Percentiles rank a stretch among this genome's conserved stretches.
These are phyloP conservation scores for Accipiter cooperii DNA, from an alignment of 2,113 vertebrate species.

Conservation along the genomic window DNA sequence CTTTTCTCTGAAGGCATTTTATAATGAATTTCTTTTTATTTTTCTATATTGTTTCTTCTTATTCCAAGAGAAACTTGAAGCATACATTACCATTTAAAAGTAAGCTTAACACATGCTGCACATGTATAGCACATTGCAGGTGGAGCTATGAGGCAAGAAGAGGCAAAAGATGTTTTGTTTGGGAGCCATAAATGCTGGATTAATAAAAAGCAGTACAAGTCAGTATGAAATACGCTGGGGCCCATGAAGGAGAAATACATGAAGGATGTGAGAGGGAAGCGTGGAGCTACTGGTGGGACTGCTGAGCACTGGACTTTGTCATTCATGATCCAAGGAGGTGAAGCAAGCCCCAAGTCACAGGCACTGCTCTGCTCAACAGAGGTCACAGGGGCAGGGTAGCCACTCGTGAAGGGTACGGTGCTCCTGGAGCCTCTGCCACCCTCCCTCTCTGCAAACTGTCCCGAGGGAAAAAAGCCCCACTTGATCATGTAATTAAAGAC, in stretches of 20 bases:
- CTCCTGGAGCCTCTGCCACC: neutral
- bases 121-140: neutral
- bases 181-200: neutral
- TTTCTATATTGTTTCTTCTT: neutral
- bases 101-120: neutral
- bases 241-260: neutral
- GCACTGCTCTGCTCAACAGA: neutral
- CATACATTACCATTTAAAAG: neutral
- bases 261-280: neutral
- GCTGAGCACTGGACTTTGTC: neutral
- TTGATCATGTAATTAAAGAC: neutral
- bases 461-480: neutral
- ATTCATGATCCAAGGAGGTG: neutral
- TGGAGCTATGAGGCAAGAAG: neutral
- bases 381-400: neutral
- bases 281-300: neutral
- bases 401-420: rapidly evolving
- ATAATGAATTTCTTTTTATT: neutral
- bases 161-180: neutral
- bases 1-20: neutral
- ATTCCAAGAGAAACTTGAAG: neutral
- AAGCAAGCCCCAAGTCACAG: neutral
- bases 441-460: neutral
- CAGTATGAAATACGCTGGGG: neutral
- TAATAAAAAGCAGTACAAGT: neutral